These are phyloP conservation scores for Leptopterna dolabrata DNA, from an alignment of 2,888 invertebrate genomes.

Conservation along the genomic window DNA sequence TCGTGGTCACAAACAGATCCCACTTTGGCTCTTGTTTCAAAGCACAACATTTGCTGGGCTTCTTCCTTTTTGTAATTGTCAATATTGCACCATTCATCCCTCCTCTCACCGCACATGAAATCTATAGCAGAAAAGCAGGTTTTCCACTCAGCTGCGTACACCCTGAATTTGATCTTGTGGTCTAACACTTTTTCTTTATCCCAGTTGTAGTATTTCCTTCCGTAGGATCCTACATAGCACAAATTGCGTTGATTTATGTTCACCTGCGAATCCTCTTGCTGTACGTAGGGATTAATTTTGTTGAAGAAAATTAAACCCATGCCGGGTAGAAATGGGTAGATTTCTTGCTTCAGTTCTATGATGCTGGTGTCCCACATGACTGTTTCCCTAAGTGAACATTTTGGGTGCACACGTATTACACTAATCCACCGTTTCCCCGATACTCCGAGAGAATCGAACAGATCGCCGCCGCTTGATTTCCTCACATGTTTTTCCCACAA, in stretches of 20 bases:
- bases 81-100: background rate
- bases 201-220: background rate
- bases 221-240: background rate
- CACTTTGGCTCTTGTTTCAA: background rate
- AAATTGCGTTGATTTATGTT: background rate
- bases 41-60: background rate
- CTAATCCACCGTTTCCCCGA: background rate
- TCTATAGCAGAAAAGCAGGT: background rate
- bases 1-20: background rate
- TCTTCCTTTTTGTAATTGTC: background rate
- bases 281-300: background rate
- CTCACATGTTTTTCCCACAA: background rate
- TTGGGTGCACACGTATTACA: background rate
- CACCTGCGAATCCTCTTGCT: background rate
- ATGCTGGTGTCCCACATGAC: background rate
- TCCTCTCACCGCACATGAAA: background rate
- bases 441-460: background rate
- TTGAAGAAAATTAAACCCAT: background rate
- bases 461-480: background rate
- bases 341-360: background rate
- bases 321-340: background rate
- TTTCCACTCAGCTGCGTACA: background rate
- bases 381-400: background rate
- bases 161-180: background rate
- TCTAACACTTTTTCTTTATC: background rate